Conservation (phyloP, 2,113 vertebrate species). For the Spea bombifrons region DNA sequence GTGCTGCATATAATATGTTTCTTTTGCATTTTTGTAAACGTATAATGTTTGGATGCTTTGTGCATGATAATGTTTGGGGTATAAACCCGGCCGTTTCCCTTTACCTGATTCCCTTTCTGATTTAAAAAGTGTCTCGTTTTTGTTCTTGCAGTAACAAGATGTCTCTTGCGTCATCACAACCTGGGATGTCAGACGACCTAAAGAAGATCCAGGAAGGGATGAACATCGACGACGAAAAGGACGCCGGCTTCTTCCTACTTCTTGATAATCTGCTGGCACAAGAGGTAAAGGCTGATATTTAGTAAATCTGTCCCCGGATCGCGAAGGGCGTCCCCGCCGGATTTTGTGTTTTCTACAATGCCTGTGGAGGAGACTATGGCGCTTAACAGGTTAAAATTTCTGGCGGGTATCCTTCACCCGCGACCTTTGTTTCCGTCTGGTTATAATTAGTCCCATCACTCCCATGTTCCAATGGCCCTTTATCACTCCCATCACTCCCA, state of each 20-base stretch:
- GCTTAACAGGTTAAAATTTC: no score
- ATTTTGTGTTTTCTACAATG: not conserved
- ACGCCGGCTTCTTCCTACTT: constrained; percentile 83
- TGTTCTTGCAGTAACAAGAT: constrained; percentile 65
- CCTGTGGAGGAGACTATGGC: no score
- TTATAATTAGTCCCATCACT: no score
- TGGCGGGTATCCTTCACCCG: no score
- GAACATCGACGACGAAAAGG: constrained; percentile 67
- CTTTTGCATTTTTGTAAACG: no score
- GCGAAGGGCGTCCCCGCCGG: not conserved
- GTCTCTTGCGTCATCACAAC: constrained; percentile 65
- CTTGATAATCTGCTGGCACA: constrained; percentile 85
- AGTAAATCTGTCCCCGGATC: no score
- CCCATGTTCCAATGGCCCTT: no score
- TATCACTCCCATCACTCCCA: no score
- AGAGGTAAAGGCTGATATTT: constrained; percentile 67
- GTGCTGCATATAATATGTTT: no score
- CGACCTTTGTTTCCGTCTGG: no score
- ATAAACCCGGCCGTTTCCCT: no score
- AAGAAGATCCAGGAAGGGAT: constrained; percentile 73
- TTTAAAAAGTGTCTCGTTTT: constrained; percentile 1
- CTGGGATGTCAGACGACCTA: constrained; percentile 80
- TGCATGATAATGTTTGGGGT: not conserved
- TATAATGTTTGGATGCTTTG: not conserved
- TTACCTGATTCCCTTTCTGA: no score